phyloP scores from a whole-genome alignment of 1,140 invertebrate genomes.

The Leptopilina boulardi region DNA sequence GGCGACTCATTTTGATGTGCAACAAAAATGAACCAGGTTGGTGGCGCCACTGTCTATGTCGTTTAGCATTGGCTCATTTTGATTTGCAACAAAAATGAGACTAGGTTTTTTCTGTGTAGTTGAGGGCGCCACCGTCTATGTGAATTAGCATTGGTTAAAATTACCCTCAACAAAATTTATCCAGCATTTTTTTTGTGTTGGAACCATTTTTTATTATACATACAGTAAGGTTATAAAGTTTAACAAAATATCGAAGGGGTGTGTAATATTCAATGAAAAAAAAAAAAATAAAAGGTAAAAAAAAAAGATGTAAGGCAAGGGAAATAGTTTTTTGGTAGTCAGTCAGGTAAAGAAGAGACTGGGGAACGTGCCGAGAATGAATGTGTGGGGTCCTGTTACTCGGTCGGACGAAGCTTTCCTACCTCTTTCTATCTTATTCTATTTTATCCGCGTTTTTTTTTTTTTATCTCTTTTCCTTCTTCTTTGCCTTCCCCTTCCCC shows the following conservation, averaged over 20 bases:
- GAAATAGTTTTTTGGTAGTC: conserved; percentile 38
- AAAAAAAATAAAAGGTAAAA: background rate
- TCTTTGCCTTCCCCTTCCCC: background rate
- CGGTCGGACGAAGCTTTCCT: conserved; percentile 57
- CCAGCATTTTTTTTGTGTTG: too few relatives aligned
- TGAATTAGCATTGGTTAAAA: too few relatives aligned
- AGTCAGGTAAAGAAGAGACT: conserved; percentile 59
- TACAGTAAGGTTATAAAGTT: too few relatives aligned
- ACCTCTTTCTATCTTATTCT: conserved; percentile 29
- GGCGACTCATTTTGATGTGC: too few relatives aligned
- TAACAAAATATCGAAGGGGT: background rate
- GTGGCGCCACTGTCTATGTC: too few relatives aligned
- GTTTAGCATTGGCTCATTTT: too few relatives aligned
- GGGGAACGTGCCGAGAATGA: conserved; percentile 70
- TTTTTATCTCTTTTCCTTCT: background rate
- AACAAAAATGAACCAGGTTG: too few relatives aligned
- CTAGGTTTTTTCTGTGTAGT: too few relatives aligned
- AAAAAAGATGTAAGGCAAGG: background rate
- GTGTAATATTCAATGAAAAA: conserved; percentile 15
- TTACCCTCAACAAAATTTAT: too few relatives aligned
- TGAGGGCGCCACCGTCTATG: too few relatives aligned
- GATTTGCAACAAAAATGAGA: too few relatives aligned
- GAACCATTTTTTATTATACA: too few relatives aligned
- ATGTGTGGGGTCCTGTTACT: conserved; percentile 60
- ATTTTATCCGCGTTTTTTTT: background rate